Conservation (phyloP, 2,797 vertebrate species). For the Ibycter americanus region DNA sequence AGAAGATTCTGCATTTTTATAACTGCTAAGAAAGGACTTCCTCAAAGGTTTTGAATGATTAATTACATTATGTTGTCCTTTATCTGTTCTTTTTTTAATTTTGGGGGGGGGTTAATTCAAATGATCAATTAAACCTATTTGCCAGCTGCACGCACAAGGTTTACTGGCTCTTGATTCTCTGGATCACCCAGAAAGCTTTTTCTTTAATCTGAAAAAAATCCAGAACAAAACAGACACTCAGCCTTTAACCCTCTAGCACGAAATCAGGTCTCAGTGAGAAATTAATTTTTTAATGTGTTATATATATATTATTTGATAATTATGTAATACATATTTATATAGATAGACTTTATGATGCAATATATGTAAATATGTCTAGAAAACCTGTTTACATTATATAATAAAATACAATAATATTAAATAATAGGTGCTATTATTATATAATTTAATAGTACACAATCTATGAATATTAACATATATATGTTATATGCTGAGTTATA, state of each 20-base stretch:
- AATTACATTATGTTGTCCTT: background rate
- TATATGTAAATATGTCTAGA: background rate
- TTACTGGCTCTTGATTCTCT: background rate
- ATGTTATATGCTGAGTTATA: background rate
- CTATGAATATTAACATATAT: background rate
- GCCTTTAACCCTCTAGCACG: background rate
- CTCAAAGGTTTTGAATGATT: background rate
- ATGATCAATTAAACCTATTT: background rate
- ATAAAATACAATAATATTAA: background rate
- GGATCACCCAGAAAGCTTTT: background rate
- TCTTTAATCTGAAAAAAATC: background rate
- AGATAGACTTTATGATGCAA: background rate
- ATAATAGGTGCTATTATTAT: too few species aligned
- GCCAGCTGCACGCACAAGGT: background rate
- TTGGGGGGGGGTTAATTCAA: background rate
- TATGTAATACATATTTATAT: background rate
- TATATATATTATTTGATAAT: background rate
- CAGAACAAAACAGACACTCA: background rate
- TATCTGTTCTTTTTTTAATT: background rate
- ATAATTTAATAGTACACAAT: background rate
- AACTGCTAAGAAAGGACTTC: background rate
- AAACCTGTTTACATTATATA: background rate
- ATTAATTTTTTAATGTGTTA: background rate
- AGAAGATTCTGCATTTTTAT: background rate
- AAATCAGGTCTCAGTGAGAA: background rate